Evolutionary conservation across 2,888 invertebrate genomes (phyloP).

Genomic region (Lasioglossum morio): DNA sequence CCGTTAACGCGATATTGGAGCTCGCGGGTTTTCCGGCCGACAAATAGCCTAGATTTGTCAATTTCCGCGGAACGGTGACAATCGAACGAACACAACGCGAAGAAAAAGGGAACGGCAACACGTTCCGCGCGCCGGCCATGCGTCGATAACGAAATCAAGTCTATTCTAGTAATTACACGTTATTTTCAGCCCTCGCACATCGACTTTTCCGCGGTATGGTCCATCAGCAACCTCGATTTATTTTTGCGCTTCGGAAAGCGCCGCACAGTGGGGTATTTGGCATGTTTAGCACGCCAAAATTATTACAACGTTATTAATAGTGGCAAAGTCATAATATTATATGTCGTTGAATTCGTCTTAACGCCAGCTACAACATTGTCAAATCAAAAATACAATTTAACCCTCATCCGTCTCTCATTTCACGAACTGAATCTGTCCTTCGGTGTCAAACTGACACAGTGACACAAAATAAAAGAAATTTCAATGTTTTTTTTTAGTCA

Average conservation of each 20-base stretch:
- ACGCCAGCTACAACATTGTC: too few species aligned
- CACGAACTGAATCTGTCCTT: too few species aligned
- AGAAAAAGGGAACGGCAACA: not conserved
- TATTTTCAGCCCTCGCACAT: not conserved
- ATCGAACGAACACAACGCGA: not conserved
- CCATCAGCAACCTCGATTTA: conserved; percentile 26
- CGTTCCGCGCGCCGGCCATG: not conserved
- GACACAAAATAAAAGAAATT: too few species aligned
- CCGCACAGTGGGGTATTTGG: too few species aligned
- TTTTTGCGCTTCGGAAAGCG: conserved; percentile 4
- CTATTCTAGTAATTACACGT: conserved; percentile 1
- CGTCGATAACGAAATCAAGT: conserved; percentile 7
- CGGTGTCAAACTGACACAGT: too few species aligned
- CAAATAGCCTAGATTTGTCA: not conserved
- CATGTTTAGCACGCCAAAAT: too few species aligned
- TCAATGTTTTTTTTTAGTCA: too few species aligned
- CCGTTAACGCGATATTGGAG: conserved; percentile 10
- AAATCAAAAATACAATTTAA: too few species aligned
- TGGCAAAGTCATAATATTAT: too few species aligned
- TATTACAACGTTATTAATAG: too few species aligned
- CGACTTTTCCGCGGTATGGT: not conserved
- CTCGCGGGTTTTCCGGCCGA: not conserved
- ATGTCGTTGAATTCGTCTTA: too few species aligned
- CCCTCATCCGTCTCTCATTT: too few species aligned
- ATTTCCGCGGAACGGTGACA: not conserved